phyloP scores from a whole-genome alignment of 2,888 invertebrate genomes.

The Linnaemya tessellans region DNA sequence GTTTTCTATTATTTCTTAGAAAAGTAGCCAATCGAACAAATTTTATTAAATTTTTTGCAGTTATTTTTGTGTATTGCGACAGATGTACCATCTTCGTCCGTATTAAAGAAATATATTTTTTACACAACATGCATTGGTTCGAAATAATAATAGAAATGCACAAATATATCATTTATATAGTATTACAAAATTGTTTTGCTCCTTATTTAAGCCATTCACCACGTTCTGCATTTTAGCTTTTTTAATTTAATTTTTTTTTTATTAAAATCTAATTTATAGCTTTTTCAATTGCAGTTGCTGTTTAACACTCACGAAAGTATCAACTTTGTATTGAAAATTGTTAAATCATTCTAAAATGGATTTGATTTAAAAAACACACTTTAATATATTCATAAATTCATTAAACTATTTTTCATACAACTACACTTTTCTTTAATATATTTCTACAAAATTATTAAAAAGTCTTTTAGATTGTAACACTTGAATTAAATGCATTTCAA shows the following conservation, averaged over 20 bases:
- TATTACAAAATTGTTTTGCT: not conserved
- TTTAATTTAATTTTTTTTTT: not conserved
- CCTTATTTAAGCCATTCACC: not conserved
- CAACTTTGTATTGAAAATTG: conserved; percentile 7
- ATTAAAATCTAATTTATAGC: conserved; percentile 20
- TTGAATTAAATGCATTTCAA: conserved; percentile 43
- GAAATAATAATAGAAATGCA: too few species aligned
- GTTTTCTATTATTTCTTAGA: too few species aligned
- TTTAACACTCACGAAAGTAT: conserved; percentile 25
- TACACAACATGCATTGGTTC: too few species aligned
- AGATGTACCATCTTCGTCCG: too few species aligned
- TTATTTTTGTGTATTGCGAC: too few species aligned
- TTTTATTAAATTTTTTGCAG: too few species aligned
- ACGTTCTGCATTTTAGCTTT: not conserved
- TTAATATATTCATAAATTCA: conserved; percentile 38
- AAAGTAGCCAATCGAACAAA: too few species aligned
- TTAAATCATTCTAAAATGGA: conserved; percentile 47
- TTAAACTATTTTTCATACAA: conserved; percentile 8
- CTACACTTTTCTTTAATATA: not conserved
- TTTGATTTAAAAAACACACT: not conserved
- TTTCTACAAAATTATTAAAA: conserved; percentile 2
- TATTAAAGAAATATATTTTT: too few species aligned
- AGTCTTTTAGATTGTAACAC: conserved; percentile 51
- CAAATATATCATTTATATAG: not conserved
- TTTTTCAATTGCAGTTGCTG: not conserved